Evolutionary conservation across 2,797 vertebrate genomes (phyloP).

Genomic region (Sebastes hubbsi): DNA sequence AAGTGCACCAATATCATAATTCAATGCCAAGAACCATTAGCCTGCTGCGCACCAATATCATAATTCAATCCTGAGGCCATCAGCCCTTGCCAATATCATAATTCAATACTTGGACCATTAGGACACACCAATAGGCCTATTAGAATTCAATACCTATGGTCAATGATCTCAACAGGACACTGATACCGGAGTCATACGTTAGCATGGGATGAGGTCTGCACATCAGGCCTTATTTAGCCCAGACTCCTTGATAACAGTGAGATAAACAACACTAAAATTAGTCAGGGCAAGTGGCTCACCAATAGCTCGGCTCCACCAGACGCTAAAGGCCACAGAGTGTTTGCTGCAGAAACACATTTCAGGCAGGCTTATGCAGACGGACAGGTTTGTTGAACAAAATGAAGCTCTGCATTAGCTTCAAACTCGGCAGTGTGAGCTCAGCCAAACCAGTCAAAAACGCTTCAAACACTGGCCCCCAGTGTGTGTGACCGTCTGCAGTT

Average conservation of each 20-base stretch:
- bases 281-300: constrained; percentile 59
- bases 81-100: constrained; percentile 79
- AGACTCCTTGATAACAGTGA: constrained; percentile 61
- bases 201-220: constrained; percentile 64
- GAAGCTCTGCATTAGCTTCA: constrained; percentile 36
- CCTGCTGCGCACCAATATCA: constrained; percentile 77
- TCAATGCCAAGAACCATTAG: constrained; percentile 81
- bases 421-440: constrained; percentile 17
- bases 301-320: constrained; percentile 45
- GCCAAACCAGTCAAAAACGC: constrained; percentile 52
- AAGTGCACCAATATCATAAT: constrained; percentile 83
- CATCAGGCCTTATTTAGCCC: constrained; percentile 69
- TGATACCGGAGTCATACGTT: constrained; percentile 74
- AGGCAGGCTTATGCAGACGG: constrained; percentile 5
- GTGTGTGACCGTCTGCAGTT: constrained; percentile 53
- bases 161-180: constrained; percentile 78
- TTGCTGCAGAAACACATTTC: constrained; percentile 39
- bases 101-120: constrained; percentile 80
- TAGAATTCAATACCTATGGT: constrained; percentile 81
- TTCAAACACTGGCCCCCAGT: constrained; percentile 41
- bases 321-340: constrained; percentile 26
- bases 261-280: constrained; percentile 80
- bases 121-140: constrained; percentile 78
- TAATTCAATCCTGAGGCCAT: constrained; percentile 80
- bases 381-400: constrained; percentile 31